phyloP scores from a whole-genome alignment of 2,797 vertebrate genomes.

The Xerus rutilus region DNA sequence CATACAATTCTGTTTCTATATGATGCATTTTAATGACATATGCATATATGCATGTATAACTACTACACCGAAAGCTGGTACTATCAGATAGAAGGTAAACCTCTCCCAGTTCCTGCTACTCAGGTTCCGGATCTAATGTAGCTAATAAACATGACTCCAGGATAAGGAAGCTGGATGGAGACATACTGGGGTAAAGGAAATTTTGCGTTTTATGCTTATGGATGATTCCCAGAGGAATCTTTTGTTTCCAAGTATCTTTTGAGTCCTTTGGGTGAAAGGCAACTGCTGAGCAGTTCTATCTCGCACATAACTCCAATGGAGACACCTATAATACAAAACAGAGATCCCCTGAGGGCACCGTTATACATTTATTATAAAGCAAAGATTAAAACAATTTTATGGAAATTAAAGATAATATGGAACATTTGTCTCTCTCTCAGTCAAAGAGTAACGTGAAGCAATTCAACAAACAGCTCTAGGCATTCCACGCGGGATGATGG shows the following conservation, averaged over 20 bases:
- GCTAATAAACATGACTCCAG: conserved; percentile 1
- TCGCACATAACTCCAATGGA: conserved; percentile 80
- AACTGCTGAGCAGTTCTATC: conserved; percentile 73
- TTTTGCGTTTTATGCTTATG: conserved; percentile 56
- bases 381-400: conserved; percentile 90
- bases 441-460: conserved; percentile 83
- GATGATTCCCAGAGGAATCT: conserved; percentile 72
- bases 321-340: conserved; percentile 86
- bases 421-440: conserved; percentile 88
- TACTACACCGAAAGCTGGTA: neutral
- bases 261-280: conserved; percentile 78
- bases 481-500: conserved; percentile 70
- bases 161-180: conserved; percentile 10
- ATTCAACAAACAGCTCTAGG: conserved; percentile 86
- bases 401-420: conserved; percentile 89
- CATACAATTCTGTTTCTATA: neutral
- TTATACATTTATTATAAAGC: conserved; percentile 87
- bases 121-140: conserved; percentile 63
- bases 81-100: neutral
- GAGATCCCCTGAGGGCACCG: conserved; percentile 81
- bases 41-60: neutral
- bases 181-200: conserved; percentile 42
- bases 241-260: conserved; percentile 71
- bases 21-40: conserved; percentile 22
- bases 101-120: neutral